These are phyloP conservation scores for Hyperopisus bebe DNA, from an alignment of 2,113 vertebrate species.

Conservation along the genomic window DNA sequence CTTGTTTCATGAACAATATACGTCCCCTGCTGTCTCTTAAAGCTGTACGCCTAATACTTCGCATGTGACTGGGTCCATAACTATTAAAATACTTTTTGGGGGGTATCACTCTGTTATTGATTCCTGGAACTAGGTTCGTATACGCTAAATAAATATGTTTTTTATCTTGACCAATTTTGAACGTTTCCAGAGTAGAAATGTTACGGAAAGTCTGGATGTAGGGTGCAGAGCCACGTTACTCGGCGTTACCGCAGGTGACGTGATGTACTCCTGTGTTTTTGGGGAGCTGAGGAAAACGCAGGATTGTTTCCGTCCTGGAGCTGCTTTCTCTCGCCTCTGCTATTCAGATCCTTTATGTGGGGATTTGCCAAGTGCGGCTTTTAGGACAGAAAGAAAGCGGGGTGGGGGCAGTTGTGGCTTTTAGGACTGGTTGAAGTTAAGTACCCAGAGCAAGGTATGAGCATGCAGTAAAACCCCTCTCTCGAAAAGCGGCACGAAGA, in stretches of 20 bases:
- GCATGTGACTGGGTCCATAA: neutral
- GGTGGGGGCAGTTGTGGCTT: neutral
- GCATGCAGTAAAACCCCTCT: neutral
- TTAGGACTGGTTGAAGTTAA: neutral
- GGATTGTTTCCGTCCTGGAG: conserved; percentile 1
- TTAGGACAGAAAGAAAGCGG: neutral
- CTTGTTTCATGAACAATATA: neutral
- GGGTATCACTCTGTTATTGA: neutral
- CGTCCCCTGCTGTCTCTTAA: neutral
- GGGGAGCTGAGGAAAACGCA: neutral
- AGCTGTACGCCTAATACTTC: neutral
- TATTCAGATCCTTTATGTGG: neutral
- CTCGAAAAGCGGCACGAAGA: neutral
- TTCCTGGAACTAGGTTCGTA: neutral
- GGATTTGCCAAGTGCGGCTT: neutral
- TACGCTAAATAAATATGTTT: neutral
- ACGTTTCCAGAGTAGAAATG: neutral
- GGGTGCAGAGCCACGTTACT: neutral
- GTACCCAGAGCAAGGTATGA: neutral
- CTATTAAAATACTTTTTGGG: neutral
- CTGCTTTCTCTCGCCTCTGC: neutral
- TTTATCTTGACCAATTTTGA: neutral
- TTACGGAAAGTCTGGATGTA: neutral
- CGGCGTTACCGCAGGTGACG: neutral
- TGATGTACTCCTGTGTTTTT: neutral